Percentiles rank a stretch among this genome's conserved stretches.
phyloP scores from a whole-genome alignment of 1,140 invertebrate species.

The Panagrolaimus sp. region DNA sequence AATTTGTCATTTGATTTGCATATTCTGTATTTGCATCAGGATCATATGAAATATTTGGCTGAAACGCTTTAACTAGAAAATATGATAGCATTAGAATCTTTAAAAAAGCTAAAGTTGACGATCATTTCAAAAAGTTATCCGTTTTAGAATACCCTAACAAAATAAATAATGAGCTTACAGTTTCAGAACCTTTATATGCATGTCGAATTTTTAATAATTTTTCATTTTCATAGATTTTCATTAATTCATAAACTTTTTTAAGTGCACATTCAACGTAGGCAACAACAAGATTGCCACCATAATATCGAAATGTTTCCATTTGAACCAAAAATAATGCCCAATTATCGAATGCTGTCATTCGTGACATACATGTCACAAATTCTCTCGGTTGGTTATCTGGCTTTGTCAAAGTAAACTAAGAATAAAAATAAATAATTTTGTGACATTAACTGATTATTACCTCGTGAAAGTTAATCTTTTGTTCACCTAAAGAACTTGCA shows the following conservation, averaged over 20 bases:
- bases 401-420: not conserved
- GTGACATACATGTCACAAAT: not conserved
- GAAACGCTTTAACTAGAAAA: no score
- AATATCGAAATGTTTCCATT: constrained; percentile 4
- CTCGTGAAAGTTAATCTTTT: not conserved
- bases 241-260: not conserved
- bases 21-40: not conserved
- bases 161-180: not conserved
- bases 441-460: not conserved
- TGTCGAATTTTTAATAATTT: not conserved
- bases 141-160: no score
- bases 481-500: not conserved
- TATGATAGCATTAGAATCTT: no score
- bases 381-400: not conserved
- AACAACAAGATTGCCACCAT: not conserved
- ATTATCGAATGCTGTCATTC: not conserved
- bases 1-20: not conserved
- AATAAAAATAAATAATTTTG: not conserved
- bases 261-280: not conserved
- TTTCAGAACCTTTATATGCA: not conserved
- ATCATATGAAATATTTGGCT: not conserved
- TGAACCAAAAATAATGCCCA: not conserved
- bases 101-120: no score
- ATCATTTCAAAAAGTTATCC: no score
- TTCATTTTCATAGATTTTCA: constrained; percentile 1